These are phyloP conservation scores for Lucilia cuprina DNA, from an alignment of 1,140 invertebrate species.

Conservation along the genomic window DNA sequence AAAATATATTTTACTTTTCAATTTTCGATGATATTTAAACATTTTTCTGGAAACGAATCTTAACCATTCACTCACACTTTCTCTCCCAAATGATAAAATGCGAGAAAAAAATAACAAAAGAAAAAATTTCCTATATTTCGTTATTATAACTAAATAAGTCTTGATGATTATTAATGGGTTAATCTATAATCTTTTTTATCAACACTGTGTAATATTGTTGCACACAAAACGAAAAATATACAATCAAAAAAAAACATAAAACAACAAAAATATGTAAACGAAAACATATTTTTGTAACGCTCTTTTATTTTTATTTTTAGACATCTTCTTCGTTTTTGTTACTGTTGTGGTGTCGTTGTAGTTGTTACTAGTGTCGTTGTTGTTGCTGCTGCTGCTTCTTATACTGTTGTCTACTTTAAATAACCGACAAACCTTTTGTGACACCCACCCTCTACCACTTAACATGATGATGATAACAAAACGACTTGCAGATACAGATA, in stretches of 20 bases:
- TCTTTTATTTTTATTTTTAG: too few species aligned
- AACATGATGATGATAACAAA: not conserved
- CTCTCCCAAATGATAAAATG: too few species aligned
- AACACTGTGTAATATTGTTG: not conserved
- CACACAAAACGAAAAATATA: not conserved
- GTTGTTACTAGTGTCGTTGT: not conserved
- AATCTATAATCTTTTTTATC: not conserved
- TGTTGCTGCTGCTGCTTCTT: not conserved
- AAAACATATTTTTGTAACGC: not conserved
- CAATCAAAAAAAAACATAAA: not conserved
- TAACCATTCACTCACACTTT: too few species aligned
- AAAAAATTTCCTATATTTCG: too few species aligned
- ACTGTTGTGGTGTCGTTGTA: not conserved
- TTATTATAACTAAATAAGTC: too few species aligned
- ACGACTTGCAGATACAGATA: not conserved
- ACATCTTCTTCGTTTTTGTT: not conserved
- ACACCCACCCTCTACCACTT: not conserved
- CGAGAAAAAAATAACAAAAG: too few species aligned
- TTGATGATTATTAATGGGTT: not conserved
- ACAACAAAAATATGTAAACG: too few species aligned
- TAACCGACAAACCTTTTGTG: slow-evolving; percentile 14
- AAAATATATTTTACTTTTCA: too few species aligned
- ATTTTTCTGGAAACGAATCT: too few species aligned
- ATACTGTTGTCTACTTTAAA: not conserved
- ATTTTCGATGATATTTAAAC: too few species aligned